phyloP scores from a whole-genome alignment of 2,888 invertebrate genomes.

The Leuctra nigra region DNA sequence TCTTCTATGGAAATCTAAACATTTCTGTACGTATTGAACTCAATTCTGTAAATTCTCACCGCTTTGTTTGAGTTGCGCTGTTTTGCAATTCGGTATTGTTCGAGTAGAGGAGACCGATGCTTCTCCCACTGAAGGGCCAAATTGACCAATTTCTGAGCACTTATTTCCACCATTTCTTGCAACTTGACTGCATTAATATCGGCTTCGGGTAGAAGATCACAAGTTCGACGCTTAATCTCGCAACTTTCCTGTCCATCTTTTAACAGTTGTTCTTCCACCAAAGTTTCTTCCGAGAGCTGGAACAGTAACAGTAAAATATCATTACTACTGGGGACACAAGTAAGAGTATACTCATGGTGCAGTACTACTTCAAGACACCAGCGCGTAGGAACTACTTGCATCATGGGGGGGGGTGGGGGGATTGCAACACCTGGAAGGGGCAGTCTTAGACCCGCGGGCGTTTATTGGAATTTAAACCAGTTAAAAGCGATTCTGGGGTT shows the following conservation, averaged over 20 bases:
- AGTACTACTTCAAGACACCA: too few relatives aligned
- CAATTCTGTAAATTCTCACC: too few relatives aligned
- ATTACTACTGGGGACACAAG: too few relatives aligned
- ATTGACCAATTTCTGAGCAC: slow-evolving; percentile 54
- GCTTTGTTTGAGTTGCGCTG: slow-evolving; percentile 39
- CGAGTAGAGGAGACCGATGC: slow-evolving; percentile 57
- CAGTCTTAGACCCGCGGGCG: too few relatives aligned
- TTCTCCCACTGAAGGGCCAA: slow-evolving; percentile 68
- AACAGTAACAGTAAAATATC: slow-evolving; percentile 8
- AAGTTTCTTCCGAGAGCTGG: slow-evolving; percentile 34
- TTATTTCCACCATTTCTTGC: slow-evolving; percentile 51
- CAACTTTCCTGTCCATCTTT: slow-evolving; percentile 26
- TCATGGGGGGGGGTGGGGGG: too few relatives aligned
- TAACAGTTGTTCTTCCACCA: slow-evolving; percentile 41
- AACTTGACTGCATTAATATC: slow-evolving; percentile 53
- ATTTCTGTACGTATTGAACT: too few relatives aligned
- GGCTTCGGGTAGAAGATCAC: slow-evolving; percentile 58
- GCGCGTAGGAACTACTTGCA: too few relatives aligned
- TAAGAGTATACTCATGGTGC: too few relatives aligned
- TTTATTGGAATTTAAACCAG: too few relatives aligned
- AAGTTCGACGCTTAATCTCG: slow-evolving; percentile 42
- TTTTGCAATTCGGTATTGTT: slow-evolving; percentile 47
- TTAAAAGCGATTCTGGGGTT: too few relatives aligned
- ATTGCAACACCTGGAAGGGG: too few relatives aligned
- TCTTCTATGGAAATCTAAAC: too few relatives aligned